phyloP scores from a whole-genome alignment of 2,888 invertebrate genomes.

The Hirtodrosophila trivittata region DNA sequence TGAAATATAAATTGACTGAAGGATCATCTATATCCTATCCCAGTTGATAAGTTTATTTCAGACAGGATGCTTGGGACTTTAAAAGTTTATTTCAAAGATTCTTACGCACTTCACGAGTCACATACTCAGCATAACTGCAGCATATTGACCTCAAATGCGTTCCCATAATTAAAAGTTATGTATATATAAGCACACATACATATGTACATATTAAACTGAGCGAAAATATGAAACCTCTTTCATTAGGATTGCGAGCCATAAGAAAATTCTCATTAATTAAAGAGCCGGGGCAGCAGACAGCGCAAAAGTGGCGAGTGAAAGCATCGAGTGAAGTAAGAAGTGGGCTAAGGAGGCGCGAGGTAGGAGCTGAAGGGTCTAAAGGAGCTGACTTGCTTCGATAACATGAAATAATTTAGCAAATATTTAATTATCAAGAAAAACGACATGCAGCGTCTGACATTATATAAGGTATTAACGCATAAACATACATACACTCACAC shows the following conservation, averaged over 20 bases:
- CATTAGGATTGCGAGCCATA: slow-evolving; percentile 33
- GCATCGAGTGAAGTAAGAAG: slow-evolving; percentile 5
- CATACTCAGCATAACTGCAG: slow-evolving; percentile 4
- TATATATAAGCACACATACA: neutral
- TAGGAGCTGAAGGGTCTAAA: neutral
- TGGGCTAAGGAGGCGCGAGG: no score
- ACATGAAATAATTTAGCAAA: slow-evolving; percentile 51
- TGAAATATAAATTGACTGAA: no score
- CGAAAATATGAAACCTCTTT: slow-evolving; percentile 37
- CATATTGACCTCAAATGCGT: slow-evolving; percentile 56
- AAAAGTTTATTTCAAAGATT: neutral
- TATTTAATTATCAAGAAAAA: slow-evolving; percentile 71
- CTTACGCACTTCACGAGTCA: neutral
- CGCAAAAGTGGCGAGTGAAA: slow-evolving; percentile 20
- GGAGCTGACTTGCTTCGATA: slow-evolving; percentile 20
- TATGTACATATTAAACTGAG: slow-evolving; percentile 2
- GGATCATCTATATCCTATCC: no score
- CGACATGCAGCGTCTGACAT: slow-evolving; percentile 24
- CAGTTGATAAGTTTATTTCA: no score
- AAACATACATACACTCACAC: slow-evolving; percentile 10
- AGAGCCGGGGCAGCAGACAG: slow-evolving; percentile 36
- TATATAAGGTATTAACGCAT: neutral
- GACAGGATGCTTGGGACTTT: no score
- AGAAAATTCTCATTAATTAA: slow-evolving; percentile 58
- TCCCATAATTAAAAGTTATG: slow-evolving; percentile 58